Percentiles rank a stretch among this genome's conserved stretches.
Evolutionary conservation across 2,113 vertebrate genomes (phyloP).

Genomic region (Bos javanicus): DNA sequence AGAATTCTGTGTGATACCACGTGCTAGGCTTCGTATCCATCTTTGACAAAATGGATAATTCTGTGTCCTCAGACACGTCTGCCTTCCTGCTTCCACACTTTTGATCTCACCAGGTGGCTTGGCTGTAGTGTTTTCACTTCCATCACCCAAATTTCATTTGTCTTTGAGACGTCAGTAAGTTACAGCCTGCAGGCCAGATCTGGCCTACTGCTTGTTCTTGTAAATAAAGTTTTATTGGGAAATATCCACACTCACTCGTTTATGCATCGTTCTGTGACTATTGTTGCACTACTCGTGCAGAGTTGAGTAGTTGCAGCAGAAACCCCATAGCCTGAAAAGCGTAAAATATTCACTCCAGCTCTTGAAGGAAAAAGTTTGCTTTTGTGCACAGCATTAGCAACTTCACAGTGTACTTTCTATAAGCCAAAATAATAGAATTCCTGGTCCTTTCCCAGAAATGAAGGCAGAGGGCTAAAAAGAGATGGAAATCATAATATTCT

Average conservation of each 20-base stretch:
- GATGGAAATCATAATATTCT: background rate
- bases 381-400: background rate
- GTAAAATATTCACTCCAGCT: background rate
- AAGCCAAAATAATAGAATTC: background rate
- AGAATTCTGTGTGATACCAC: background rate
- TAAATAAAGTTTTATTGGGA: background rate
- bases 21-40: background rate
- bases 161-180: background rate
- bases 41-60: background rate
- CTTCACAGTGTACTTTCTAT: background rate
- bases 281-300: rapidly evolving
- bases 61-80: background rate
- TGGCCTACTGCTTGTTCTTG: background rate
- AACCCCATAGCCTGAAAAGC: background rate
- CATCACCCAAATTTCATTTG: background rate
- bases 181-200: background rate
- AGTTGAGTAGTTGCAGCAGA: background rate
- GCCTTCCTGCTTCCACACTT: background rate
- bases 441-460: background rate
- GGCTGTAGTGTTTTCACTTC: background rate
- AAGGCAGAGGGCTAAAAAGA: background rate
- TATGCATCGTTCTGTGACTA: background rate
- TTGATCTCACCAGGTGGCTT: background rate
- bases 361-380: background rate
- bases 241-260: background rate